These are phyloP conservation scores for Peromyscus maniculatus DNA, from an alignment of 2,113 vertebrate genomes.

Conservation along the genomic window DNA sequence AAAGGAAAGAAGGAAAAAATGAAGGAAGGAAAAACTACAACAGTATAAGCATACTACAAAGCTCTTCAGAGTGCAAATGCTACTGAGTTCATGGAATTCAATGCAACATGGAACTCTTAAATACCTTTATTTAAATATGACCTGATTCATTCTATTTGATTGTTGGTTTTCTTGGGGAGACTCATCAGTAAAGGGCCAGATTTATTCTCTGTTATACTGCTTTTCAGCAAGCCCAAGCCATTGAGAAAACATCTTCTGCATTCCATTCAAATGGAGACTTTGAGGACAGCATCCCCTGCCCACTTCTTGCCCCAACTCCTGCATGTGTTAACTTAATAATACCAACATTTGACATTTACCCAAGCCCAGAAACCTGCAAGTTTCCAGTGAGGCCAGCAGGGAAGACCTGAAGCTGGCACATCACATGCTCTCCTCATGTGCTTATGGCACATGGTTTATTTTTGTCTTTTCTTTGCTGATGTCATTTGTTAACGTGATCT, in stretches of 20 bases:
- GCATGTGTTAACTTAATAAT: neutral
- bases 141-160: neutral
- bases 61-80: neutral
- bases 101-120: neutral
- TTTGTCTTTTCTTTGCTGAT: neutral
- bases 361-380: neutral
- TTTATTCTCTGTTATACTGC: neutral
- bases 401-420: neutral
- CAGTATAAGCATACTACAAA: neutral
- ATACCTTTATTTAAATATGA: conserved; percentile 13
- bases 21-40: neutral
- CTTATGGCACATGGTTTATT: neutral
- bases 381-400: neutral
- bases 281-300: too few relatives aligned
- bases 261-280: neutral
- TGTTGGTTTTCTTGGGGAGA: neutral
- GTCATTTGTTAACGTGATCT: neutral
- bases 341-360: neutral
- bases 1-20: neutral
- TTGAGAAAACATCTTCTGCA: neutral
- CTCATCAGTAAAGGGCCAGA: neutral
- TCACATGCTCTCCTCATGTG: neutral
- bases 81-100: conserved; percentile 5
- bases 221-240: neutral
- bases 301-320: neutral